Base-by-base conservation (phyloP, 2,888 invertebrate genomes). In the Ormyrus thymus region DNA sequence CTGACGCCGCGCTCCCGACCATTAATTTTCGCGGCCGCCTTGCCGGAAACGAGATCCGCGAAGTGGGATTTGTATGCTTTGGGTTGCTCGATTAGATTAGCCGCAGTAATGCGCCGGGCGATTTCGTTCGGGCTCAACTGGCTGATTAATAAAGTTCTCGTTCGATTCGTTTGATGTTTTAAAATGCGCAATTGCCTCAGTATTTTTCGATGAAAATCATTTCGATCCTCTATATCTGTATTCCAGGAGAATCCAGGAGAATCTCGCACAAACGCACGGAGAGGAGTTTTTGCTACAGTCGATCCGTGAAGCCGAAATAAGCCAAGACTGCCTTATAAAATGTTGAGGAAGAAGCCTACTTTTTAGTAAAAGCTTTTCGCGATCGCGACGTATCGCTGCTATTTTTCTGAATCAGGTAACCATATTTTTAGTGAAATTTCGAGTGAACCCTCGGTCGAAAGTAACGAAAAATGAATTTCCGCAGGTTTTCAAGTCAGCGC, bases 321-420 rank as follows among this genome's bases (percentile, higher is more conserved):
- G 29, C 56, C 46, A 29, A 76, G 10, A 55, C 55, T 51, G 64
- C 70, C 56, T 76, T 46, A 51, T 10, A 76, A 70, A 50, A 77
- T 64, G 71, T 10, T 15, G 6, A 50, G 11, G 43, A 65, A 46
- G 15, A 13, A 29, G 29, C 29, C 4, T 29, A 29, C 10, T 55
- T 58, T 45, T 10, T 70, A 76, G 50, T 15, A 6, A 7, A 58
- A n/a, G 29, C 29, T 4, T 4, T 29, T 3, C 4, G 29, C 29
- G 4, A 29, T 29, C 29, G 29, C 29, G 4, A 29, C 29, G 29
- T 29, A 29, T 29, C n/a, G 15, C 48, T 65, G 55, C 45, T 64
- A 46, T 48, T 55, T 56, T 56, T 53, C 9, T 71, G 9, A 29
- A 53, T 45, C 29, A 64, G 72, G 55, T 8, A 51, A 13, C 8